Base-by-base conservation (phyloP, 2,113 vertebrate species). In the Ophthalmolycus amberensis region DNA sequence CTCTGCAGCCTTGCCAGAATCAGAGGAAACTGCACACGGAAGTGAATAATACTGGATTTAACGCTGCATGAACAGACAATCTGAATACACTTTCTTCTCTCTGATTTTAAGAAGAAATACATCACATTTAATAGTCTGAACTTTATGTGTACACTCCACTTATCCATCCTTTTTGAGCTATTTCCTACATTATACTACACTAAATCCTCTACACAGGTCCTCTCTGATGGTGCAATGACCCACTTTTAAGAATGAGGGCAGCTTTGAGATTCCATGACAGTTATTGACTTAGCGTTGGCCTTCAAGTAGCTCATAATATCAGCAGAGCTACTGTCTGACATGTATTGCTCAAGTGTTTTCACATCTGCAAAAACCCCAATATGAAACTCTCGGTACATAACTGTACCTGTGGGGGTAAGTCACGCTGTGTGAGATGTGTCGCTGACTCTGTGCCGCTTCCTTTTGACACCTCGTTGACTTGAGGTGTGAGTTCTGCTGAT, bases 401-500 rank as follows among this genome's bases (percentile, higher is more conserved):
- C 10, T 56, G 29, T 52, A 7, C 25, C 18, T 50, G 20, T 22
- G 10, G 22, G 22, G 9, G 52, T 25, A 56, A n/a, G 32, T 82
- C 79, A 77, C 10, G 18, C 56, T n/a, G 72, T 27, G 42, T 69
- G 74, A 72, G 80, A 69, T 72, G 66, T 78, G 65, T 69, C 54
- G 54, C 48, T 34, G 69, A 59, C 18, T 71, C 50, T 29, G 63
- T 76, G 79, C n/a, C 42, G n/a, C 74, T 75, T 80, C 65, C 32
- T 78, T 79, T 29, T 75, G 44, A 67, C 68, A 72, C 72, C 71
- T 85, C 50, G 5, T 76, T 71, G 42, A 50, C 37, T 72, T 34
- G 59, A 88, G 58, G 70, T 89, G 79, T 50, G 25, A 81, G 16
- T 14, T 64, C 70, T 60, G 54, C 12, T 85, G 81, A 88, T 54